Base-by-base conservation (phyloP, 2,797 vertebrate genomes). In the Bradypus variegatus region DNA sequence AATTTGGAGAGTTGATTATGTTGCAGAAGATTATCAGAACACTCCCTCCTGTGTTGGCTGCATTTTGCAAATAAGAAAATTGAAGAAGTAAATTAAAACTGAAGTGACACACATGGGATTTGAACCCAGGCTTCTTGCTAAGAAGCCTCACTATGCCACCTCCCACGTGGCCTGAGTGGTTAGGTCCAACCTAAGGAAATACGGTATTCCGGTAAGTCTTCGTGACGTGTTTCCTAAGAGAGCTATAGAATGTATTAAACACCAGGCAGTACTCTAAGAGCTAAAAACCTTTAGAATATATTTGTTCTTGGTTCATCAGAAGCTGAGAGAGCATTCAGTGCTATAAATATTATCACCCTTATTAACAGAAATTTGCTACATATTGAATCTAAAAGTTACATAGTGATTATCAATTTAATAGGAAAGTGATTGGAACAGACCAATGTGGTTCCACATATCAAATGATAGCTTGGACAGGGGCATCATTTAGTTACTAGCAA, bases 231-330 rank as follows among this genome's bases (percentile, higher is more conserved):
- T 93, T 83, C 83, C 6, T 12, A 73, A 48, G 5, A 85, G 55
- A 87, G 65, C 6, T 23, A 58, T 0, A 31, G 23, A 87, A 48
- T 60, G 60, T 58, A 53, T 23, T 62, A 29, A 89, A 53, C 73
- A 64, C 55, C 64, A 18, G 67, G 70, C 3, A 23, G 70, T 73
- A 82, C 27, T n/a, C 1, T 16, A 70, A 80, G 36, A 90, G 67
- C 53, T 73, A 64, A 90, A 75, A 65, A 80, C n/a, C 77, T 70
- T 15, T 62, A 92, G 90, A 89, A 60, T 14, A 29, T 8, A 80
- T 75, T 94, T 93, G 72, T 6, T 89, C 31, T 80, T 90, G 72
- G 79, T 55, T 92, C 50, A 78, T 78, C 53, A 82, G 89, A 92
- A 79, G 33, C 48, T 77, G 48, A 50, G 64, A 38, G 84, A 81